A percentile compares a stretch with the other conserved stretches of the same genome.
phyloP scores from a whole-genome alignment of 2,113 vertebrate species.

The Pelecanus crispus region DNA sequence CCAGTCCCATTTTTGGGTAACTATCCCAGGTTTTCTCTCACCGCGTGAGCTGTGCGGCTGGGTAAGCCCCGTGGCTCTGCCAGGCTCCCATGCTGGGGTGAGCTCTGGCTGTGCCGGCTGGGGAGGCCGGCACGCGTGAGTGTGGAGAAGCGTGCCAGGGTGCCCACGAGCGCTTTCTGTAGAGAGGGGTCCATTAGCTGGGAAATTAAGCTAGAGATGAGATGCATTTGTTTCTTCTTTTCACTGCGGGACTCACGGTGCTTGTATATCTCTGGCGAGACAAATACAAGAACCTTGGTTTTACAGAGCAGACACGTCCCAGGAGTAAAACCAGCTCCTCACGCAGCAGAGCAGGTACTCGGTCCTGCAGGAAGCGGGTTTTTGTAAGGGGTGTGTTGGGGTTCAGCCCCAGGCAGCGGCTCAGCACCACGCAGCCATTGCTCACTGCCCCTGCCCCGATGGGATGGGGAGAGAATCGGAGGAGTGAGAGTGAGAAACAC shows the following conservation, averaged over 20 bases:
- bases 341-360: background rate
- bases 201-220: background rate
- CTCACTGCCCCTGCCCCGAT: too few relatives aligned
- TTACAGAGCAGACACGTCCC: background rate
- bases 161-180: background rate
- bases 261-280: background rate
- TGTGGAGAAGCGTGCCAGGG: background rate
- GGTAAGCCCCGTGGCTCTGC: background rate
- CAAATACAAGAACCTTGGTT: background rate
- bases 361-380: background rate
- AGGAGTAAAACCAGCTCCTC: background rate
- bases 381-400: background rate
- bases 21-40: accelerated
- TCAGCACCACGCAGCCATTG: too few relatives aligned
- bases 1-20: background rate
- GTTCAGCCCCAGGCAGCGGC: too few relatives aligned
- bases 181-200: background rate
- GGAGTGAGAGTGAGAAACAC: too few relatives aligned
- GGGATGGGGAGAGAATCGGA: too few relatives aligned
- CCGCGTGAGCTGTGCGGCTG: background rate
- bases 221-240: background rate
- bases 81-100: accelerated
- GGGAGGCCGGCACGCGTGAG: accelerated
- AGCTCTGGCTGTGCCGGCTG: background rate
- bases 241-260: background rate